These are phyloP conservation scores for Geophilus truncorum DNA, from an alignment of 2,888 invertebrate species.

Conservation along the genomic window DNA sequence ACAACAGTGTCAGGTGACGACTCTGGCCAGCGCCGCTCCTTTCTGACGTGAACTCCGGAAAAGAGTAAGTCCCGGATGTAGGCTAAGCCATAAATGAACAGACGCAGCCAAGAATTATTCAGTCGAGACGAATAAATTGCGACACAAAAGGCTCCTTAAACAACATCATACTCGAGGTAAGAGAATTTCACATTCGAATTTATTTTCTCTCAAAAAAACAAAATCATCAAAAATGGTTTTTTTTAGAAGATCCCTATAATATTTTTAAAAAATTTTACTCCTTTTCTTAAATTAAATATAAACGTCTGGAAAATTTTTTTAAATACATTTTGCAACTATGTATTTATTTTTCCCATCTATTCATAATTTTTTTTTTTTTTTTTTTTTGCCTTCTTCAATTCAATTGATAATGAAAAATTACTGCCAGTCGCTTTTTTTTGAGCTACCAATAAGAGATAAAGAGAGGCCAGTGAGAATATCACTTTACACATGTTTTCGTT, in stretches of 20 bases:
- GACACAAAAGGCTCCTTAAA: neutral
- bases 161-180: neutral
- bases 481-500: slow-evolving; percentile 8
- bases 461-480: neutral
- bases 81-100: neutral
- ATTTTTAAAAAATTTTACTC: too few relatives aligned
- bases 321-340: neutral
- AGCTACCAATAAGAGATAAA: neutral
- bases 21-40: neutral
- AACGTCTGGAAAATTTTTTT: too few relatives aligned
- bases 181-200: too few relatives aligned
- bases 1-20: neutral
- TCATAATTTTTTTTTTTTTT: too few relatives aligned
- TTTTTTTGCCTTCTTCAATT: neutral
- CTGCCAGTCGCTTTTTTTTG: neutral
- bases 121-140: neutral
- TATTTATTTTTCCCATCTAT: too few relatives aligned
- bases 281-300: too few relatives aligned
- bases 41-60: slow-evolving; percentile 1
- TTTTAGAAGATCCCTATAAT: too few relatives aligned
- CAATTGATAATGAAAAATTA: neutral
- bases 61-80: neutral
- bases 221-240: too few relatives aligned
- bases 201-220: too few relatives aligned
- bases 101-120: neutral